phyloP scores from a whole-genome alignment of 2,888 invertebrate genomes.

The Drosophila heteroneura region DNA sequence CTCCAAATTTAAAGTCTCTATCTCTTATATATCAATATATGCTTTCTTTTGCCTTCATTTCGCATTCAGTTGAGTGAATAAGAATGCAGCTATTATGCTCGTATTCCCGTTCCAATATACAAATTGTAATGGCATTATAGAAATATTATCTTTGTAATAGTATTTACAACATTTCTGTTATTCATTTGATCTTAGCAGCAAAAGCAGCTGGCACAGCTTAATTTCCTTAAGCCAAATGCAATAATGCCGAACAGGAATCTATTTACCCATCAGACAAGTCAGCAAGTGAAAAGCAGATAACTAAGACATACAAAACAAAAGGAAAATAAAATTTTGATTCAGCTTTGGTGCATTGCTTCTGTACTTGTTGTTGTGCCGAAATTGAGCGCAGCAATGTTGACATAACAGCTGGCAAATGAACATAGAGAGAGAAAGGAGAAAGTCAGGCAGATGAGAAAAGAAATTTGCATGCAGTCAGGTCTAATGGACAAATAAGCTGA shows the following conservation, averaged over 20 bases:
- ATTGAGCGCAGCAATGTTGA: constrained; percentile 46
- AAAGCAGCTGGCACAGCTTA: constrained; percentile 31
- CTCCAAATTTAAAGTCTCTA: background rate
- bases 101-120: background rate
- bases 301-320: constrained; percentile 19
- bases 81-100: background rate
- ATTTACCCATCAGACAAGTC: constrained; percentile 55
- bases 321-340: constrained; percentile 14
- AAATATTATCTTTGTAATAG: background rate
- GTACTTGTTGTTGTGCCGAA: constrained; percentile 37
- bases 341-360: constrained; percentile 3
- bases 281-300: constrained; percentile 35
- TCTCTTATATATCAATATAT: background rate
- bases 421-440: constrained; percentile 6
- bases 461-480: constrained; percentile 60
- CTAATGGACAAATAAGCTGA: constrained; percentile 63
- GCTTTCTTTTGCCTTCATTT: background rate
- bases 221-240: constrained; percentile 54
- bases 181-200: constrained; percentile 36
- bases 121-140: constrained; percentile 1
- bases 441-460: background rate
- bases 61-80: background rate
- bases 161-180: constrained; percentile 1
- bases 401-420: constrained; percentile 46
- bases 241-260: constrained; percentile 53